phyloP scores from a whole-genome alignment of 2,797 vertebrate species.

The Vespertilio murinus region DNA sequence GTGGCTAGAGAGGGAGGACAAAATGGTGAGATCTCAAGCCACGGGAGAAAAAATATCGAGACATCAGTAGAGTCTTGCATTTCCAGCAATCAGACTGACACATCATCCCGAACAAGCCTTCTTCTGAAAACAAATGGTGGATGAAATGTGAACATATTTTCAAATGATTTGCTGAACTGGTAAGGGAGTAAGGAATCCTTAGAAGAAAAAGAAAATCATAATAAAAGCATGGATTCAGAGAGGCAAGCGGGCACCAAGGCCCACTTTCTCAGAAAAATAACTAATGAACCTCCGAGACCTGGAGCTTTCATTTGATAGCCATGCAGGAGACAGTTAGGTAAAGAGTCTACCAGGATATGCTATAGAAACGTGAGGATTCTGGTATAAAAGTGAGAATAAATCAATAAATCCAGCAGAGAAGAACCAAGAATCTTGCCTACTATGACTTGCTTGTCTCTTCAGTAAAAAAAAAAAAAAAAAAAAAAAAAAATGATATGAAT shows the following conservation, averaged over 20 bases:
- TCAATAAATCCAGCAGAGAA: not conserved
- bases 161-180: not conserved
- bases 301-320: not conserved
- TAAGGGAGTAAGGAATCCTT: not conserved
- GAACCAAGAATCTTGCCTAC: not conserved
- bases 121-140: not conserved
- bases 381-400: not conserved
- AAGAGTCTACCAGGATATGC: not conserved
- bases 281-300: not conserved
- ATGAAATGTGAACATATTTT: not conserved
- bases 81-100: not conserved
- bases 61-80: not conserved
- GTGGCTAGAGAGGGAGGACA: no score
- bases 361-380: not conserved
- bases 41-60: not conserved
- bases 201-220: not conserved
- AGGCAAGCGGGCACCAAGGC: not conserved
- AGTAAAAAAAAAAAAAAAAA: not conserved
- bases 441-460: not conserved
- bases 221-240: not conserved
- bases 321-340: rapidly evolving
- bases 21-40: not conserved
- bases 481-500: no score
- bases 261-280: not conserved
- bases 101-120: not conserved